Evolutionary conservation across 2,797 vertebrate species (phyloP).

Genomic region (Centropyge bicolor): DNA sequence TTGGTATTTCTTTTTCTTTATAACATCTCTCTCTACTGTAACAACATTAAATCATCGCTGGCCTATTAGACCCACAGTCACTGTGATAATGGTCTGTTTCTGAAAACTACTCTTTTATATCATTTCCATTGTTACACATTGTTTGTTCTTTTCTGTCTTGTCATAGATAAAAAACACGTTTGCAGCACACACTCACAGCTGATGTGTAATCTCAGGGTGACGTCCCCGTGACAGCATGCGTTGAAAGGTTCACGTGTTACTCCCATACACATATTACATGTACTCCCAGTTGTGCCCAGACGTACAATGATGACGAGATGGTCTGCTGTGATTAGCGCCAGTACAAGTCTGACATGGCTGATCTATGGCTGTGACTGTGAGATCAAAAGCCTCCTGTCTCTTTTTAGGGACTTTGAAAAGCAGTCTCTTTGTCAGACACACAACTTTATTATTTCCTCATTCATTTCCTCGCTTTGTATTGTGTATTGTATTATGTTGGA

Average conservation of each 20-base stretch:
- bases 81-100: not conserved
- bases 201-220: not conserved
- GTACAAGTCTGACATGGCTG: not conserved
- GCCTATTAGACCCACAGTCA: not conserved
- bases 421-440: not conserved
- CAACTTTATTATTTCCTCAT: not conserved
- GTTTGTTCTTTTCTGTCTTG: not conserved
- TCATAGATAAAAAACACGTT: not conserved
- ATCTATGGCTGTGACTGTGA: slow-evolving; percentile 3
- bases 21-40: not conserved
- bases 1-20: not conserved
- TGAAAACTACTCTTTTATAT: not conserved
- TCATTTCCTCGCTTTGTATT: slow-evolving; percentile 6
- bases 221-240: slow-evolving; percentile 6
- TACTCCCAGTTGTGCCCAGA: not conserved
- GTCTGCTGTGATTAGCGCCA: slow-evolving; percentile 15
- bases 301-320: slow-evolving; percentile 20
- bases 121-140: not conserved
- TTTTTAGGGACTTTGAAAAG: not conserved
- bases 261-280: not conserved
- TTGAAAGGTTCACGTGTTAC: slow-evolving; percentile 8
- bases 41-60: not conserved
- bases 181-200: not conserved
- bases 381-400: slow-evolving; percentile 1
- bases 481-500: not conserved